A percentile compares a stretch with the other conserved stretches of the same genome.
Evolutionary conservation across 23 tunicate genomes (phyloP).

Genomic region (Halocynthia aurantium): DNA sequence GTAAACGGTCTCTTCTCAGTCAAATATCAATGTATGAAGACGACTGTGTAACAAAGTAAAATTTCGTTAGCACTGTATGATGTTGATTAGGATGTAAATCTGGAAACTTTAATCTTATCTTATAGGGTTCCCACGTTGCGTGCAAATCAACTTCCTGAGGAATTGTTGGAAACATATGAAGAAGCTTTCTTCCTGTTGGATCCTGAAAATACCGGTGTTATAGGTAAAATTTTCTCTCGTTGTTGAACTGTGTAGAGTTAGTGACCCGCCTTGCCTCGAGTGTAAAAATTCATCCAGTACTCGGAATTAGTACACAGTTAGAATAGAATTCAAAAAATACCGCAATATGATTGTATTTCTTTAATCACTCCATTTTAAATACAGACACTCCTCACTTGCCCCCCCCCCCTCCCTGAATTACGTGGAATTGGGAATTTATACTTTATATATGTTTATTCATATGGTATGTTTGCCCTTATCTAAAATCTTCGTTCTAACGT

Average conservation of each 20-base stretch:
- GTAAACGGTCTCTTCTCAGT: too few species aligned
- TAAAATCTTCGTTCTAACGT: not conserved
- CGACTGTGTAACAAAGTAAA: too few species aligned
- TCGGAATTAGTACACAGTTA: not conserved
- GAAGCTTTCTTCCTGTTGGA: conserved; percentile 88
- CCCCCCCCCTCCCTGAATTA: not conserved
- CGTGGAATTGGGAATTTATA: not conserved
- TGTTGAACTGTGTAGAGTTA: not conserved
- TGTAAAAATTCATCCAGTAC: not conserved
- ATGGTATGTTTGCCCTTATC: too few species aligned
- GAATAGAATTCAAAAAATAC: too few species aligned
- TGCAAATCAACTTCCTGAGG: conserved; percentile 87
- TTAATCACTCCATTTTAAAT: too few species aligned
- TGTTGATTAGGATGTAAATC: too few species aligned
- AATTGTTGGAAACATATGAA: conserved; percentile 81
- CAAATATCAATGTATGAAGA: too few species aligned
- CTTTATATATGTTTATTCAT: too few species aligned
- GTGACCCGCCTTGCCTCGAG: not conserved
- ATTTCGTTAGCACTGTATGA: too few species aligned
- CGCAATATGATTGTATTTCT: too few species aligned
- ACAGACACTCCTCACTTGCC: too few species aligned
- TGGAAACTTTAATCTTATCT: not conserved
- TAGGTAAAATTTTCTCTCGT: conserved; percentile 27
- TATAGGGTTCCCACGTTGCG: conserved; percentile 81
- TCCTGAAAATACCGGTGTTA: conserved; percentile 76